Evolutionary conservation across 2,797 vertebrate species (phyloP), one percentile per base, ranked within the genome.

Genomic region (Melopsittacus undulatus): DNA sequence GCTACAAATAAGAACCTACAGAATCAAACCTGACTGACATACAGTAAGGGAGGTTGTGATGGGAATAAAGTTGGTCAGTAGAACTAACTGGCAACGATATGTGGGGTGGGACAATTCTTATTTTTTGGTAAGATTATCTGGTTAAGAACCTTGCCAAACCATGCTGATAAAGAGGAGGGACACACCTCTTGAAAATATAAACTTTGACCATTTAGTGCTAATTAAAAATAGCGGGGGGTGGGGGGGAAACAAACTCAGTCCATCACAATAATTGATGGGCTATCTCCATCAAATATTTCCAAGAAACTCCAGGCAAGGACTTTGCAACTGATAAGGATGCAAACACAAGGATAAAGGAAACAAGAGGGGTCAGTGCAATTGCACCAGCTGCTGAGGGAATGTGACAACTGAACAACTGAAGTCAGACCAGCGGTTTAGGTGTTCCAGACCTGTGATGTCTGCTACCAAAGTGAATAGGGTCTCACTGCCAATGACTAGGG

Each of bases 381-480:
- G 23, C 10, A 15, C 13, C 48, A 75, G 21, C 23, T 68, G 40
- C 51, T n/a, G 26, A 70, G 29, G 21, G 8, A 43, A 54, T n/a
- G n/a, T n/a, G n/a, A n/a, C n/a, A n/a, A n/a, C n/a, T n/a, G n/a
- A n/a, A n/a, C n/a, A n/a, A n/a, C 22, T 34, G 24, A 8, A 54
- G 54, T 67, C 22, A 36, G 22, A 72, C 5, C 8, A 42, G 20
- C 6, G 1, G 2, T n/a, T 17, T 27, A 13, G 26, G 11, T 54
- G 18, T 14, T 30, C n/a, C 19, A 81, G 36, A 22, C 45, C 62
- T 43, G 19, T 21, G 6, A 16, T 36, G 6, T 69, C 67, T 90
- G 56, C 30, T 40, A 51, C 27, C 0, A 0, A 43, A 69, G n/a
- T 2, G 12, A 38, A 9, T 23, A 27, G 21, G 3, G 10, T 46